A percentile compares a stretch with the other conserved stretches of the same genome.
Conservation (phyloP, 2,113 vertebrate genomes). For the Crotalus tigris region DNA sequence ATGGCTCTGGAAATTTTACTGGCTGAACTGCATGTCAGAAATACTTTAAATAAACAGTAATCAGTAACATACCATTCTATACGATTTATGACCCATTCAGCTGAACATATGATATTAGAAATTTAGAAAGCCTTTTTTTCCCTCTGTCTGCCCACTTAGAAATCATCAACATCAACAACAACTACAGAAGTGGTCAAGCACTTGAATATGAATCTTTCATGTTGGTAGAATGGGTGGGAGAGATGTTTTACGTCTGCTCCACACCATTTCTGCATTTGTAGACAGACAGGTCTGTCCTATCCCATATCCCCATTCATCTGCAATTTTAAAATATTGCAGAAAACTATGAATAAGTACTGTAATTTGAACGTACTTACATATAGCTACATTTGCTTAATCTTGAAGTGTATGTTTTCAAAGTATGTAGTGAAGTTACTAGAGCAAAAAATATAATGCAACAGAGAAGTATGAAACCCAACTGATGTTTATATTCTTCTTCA, state of each 20-base stretch:
- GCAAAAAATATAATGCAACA: background rate
- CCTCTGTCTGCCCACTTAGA: background rate
- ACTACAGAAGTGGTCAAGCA: background rate
- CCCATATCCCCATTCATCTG: background rate
- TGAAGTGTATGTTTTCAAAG: background rate
- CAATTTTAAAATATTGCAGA: background rate
- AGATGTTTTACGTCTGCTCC: background rate
- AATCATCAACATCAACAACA: background rate
- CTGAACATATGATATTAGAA: background rate
- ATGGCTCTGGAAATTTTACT: background rate
- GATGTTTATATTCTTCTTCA: background rate
- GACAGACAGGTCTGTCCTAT: background rate
- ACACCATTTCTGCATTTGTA: background rate
- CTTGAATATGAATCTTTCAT: background rate
- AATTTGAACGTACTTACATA: background rate
- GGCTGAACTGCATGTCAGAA: background rate
- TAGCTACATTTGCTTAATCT: background rate
- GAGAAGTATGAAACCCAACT: background rate
- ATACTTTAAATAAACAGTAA: background rate
- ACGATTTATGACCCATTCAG: background rate
- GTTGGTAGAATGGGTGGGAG: background rate
- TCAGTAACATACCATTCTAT: background rate
- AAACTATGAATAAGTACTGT: background rate
- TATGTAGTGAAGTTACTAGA: background rate
- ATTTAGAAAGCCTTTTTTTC: background rate